Conservation (phyloP, 2,113 vertebrate species). For the Eudyptes chrysolophus region DNA sequence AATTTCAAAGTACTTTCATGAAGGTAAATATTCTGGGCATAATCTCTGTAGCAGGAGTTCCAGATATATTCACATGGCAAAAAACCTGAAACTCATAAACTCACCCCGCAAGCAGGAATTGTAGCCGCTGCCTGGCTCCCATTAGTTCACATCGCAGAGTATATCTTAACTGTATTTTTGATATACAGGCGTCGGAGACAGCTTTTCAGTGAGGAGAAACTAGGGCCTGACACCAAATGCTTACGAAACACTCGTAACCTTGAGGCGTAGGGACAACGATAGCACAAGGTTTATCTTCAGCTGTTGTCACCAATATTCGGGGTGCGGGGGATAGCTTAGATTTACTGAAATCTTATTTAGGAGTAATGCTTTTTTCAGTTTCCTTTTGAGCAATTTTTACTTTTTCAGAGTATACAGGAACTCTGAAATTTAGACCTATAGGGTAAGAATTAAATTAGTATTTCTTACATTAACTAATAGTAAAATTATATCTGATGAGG, state of each 20-base stretch:
- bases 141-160: neutral
- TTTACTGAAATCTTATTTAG: neutral
- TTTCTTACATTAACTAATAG: neutral
- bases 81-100: neutral
- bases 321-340: neutral
- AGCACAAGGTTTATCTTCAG: neutral
- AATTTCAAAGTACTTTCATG: neutral
- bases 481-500: neutral
- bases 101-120: fast-evolving
- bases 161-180: neutral
- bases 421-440: neutral
- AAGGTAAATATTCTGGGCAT: neutral
- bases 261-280: fast-evolving
- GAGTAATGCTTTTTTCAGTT: neutral
- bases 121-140: neutral
- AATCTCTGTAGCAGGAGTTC: neutral
- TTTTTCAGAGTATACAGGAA: neutral
- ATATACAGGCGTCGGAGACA: neutral
- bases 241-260: neutral
- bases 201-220: neutral
- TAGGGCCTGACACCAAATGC: neutral
- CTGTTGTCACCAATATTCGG: neutral
- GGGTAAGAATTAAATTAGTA: neutral
- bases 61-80: neutral
- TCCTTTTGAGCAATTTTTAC: neutral